Base-by-base conservation (phyloP, 2,888 invertebrate genomes). In the Brachyopa scutellaris region DNA sequence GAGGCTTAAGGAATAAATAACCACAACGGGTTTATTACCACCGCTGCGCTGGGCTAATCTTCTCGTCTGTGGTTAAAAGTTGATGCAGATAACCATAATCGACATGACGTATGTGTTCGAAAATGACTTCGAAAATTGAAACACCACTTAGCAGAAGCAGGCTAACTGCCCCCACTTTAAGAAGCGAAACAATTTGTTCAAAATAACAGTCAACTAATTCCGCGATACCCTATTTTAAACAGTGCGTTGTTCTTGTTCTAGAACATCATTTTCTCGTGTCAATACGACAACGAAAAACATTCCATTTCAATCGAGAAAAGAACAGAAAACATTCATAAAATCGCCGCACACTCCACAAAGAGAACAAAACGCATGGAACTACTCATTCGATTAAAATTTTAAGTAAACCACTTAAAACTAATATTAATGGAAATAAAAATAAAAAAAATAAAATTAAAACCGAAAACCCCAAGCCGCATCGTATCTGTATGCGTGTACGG, bases 351-450 rank as follows among this genome's bases (percentile, higher is more conserved):
- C n/a, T n/a, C 21, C n/a, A 40, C 3, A 67, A 36, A 0, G 55
- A 55, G 61, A n/a, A n/a, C n/a, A 26, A 21, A 33, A 36, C 49
- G 72, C 26, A 64, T 79, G 73, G 47, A 61, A 67, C 55, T 21
- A 33, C 40, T 73, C 67, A 67, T 55, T 33, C 15, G 26, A 79
- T 61, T 53, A 15, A 67, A 67, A 73, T 79, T 40, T 66, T 40
- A 79, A 79, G 79, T 79, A 67, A 49, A 61, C 73, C 79, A 79
- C 79, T 79, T 79, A 73, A 73, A 73, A 73, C 53, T 62, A 79
- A 73, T 73, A 66, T 73, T 47, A 67, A 79, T 73, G 47, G 45
- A 72, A 61, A 66, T 11, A 47, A 61, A 76, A 40, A 67, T 29
- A 49, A 73, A 33, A 38, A 26, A 26, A 26, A 26, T 26, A 5